Conservation (phyloP, 2,888 invertebrate genomes). For the Nipponacmea schrenckii region DNA sequence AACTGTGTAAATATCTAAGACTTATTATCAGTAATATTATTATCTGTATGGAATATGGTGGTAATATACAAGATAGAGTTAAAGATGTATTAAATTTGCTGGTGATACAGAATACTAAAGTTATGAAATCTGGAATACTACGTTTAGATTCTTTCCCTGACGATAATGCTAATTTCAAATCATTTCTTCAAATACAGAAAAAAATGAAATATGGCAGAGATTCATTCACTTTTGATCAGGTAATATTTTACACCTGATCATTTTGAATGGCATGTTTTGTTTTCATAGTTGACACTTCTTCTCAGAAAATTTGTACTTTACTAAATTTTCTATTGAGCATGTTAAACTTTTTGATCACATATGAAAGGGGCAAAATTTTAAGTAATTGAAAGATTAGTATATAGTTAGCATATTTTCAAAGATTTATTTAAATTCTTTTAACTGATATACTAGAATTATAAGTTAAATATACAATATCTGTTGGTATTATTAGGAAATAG, state of each 20-base stretch:
- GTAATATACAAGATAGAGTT: conserved; percentile 37
- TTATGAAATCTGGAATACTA: conserved; percentile 38
- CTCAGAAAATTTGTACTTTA: too few species aligned
- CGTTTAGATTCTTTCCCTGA: conserved; percentile 58
- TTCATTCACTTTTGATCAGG: neutral
- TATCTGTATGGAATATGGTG: conserved; percentile 25
- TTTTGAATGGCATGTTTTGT: too few species aligned
- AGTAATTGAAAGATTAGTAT: too few species aligned
- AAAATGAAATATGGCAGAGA: conserved; percentile 42
- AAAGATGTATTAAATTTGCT: conserved; percentile 40
- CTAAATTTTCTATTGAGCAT: too few species aligned
- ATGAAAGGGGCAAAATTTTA: too few species aligned
- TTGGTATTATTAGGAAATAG: conserved; percentile 39
- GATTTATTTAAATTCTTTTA: too few species aligned
- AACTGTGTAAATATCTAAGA: conserved; percentile 54
- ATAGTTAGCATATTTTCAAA: too few species aligned
- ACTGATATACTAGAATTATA: too few species aligned
- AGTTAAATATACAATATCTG: too few species aligned
- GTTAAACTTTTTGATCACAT: too few species aligned
- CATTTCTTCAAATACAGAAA: conserved; percentile 31
- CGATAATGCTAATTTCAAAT: conserved; percentile 16
- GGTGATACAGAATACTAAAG: conserved; percentile 44
- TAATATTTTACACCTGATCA: neutral
- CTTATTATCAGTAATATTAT: conserved; percentile 48
- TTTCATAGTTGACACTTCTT: too few species aligned